Percentiles rank a stretch among this genome's conserved stretches.
These are phyloP conservation scores for Conistra vaccinii DNA, from an alignment of 2,888 invertebrate genomes.

Conservation along the genomic window DNA sequence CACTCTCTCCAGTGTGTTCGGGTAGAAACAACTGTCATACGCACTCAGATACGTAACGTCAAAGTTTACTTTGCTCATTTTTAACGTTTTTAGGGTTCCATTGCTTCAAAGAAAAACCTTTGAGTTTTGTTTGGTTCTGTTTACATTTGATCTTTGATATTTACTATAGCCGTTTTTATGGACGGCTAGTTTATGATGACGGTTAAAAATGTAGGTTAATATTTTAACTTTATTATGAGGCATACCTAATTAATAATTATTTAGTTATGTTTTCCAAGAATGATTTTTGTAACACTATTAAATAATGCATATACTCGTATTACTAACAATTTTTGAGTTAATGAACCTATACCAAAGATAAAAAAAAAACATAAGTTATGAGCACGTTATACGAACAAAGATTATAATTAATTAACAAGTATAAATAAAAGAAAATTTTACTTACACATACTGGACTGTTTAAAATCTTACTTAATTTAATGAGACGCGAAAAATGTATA, in stretches of 20 bases:
- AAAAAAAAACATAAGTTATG: not conserved
- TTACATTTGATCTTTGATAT: constrained; percentile 49
- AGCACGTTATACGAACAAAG: not conserved
- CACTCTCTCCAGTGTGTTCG: constrained; percentile 37
- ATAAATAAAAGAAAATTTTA: not conserved
- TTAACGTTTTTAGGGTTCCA: constrained; percentile 44
- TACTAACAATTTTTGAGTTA: not conserved
- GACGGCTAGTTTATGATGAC: constrained; percentile 34
- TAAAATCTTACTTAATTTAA: not conserved
- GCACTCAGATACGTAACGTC: constrained; percentile 57
- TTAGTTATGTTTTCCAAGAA: constrained; percentile 1
- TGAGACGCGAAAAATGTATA: not conserved
- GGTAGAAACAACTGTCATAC: constrained; percentile 61
- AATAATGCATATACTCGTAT: not conserved
- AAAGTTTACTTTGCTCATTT: constrained; percentile 56
- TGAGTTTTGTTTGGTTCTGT: constrained; percentile 22
- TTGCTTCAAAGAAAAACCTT: constrained; percentile 39
- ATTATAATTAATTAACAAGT: not conserved
- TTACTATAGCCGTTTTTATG: constrained; percentile 51
- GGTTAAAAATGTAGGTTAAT: constrained; percentile 40
- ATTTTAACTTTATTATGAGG: constrained; percentile 13
- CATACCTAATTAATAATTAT: not conserved
- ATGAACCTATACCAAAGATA: too few relatives aligned
- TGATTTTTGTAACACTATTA: not conserved
- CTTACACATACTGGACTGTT: not conserved